These are phyloP conservation scores for Lypha dubia DNA, from an alignment of 2,888 invertebrate genomes.

Conservation along the genomic window DNA sequence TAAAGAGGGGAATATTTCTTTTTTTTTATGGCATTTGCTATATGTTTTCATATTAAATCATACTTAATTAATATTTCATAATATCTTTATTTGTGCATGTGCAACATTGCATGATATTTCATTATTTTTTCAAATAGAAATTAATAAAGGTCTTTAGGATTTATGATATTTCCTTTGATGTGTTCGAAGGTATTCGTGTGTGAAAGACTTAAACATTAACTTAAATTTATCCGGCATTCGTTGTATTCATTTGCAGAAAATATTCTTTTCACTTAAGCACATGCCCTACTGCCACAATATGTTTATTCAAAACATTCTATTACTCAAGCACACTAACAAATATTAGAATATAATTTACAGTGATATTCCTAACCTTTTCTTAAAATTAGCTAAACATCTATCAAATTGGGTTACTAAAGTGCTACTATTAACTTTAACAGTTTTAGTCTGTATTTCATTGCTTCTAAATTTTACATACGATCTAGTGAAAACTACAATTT, in stretches of 20 bases:
- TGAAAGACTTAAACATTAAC: background rate
- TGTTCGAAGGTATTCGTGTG: slow-evolving; percentile 9
- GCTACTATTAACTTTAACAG: background rate
- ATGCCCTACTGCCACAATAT: background rate
- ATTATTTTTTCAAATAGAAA: background rate
- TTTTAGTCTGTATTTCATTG: too few relatives aligned
- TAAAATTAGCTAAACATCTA: background rate
- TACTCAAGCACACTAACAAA: too few relatives aligned
- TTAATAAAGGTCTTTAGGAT: slow-evolving; percentile 21
- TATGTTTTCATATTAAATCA: slow-evolving; percentile 5
- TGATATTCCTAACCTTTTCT: too few relatives aligned
- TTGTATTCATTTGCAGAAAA: background rate
- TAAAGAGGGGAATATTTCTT: background rate
- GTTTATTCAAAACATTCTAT: background rate
- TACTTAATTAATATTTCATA: slow-evolving; percentile 36
- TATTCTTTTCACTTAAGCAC: background rate
- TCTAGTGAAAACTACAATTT: too few relatives aligned
- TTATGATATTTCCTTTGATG: background rate
- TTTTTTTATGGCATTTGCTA: background rate
- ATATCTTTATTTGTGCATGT: slow-evolving; percentile 5
- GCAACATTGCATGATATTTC: slow-evolving; percentile 1
- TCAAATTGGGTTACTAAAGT: background rate
- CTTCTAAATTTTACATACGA: too few relatives aligned
- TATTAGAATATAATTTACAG: too few relatives aligned
- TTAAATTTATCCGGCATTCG: background rate